Evolutionary conservation across 2,888 invertebrate genomes (phyloP).

Genomic region (Parasteatoda lunata): DNA sequence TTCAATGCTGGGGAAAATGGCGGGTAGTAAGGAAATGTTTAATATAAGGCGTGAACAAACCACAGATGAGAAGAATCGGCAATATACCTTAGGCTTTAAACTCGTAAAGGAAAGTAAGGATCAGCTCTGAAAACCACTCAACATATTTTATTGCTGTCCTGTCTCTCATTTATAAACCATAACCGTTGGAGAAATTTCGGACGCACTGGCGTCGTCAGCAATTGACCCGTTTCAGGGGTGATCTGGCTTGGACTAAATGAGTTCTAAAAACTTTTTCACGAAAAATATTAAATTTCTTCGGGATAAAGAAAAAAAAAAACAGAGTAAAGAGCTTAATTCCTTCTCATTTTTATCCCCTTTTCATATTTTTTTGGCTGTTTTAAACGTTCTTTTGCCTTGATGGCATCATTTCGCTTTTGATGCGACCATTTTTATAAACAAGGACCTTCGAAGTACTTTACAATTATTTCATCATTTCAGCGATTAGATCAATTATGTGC

Average conservation of each 20-base stretch:
- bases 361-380: constrained; percentile 34
- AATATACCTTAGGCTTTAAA: constrained; percentile 56
- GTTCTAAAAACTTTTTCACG: constrained; percentile 50
- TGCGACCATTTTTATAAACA: constrained; percentile 37
- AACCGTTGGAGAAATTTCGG: constrained; percentile 56
- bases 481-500: constrained; percentile 3
- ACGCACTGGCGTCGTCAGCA: constrained; percentile 53
- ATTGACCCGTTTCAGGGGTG: constrained; percentile 54
- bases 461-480: constrained; percentile 36
- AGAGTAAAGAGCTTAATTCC: constrained; percentile 52
- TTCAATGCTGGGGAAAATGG: constrained; percentile 35
- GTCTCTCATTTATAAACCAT: constrained; percentile 62
- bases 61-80: constrained; percentile 36
- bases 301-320: constrained; percentile 21
- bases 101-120: constrained; percentile 54
- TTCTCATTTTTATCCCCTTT: constrained; percentile 1
- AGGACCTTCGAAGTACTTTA: constrained; percentile 20
- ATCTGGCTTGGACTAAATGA: constrained; percentile 48
- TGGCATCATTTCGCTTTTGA: constrained; percentile 47
- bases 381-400: constrained; percentile 31
- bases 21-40: constrained; percentile 46
- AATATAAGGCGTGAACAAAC: constrained; percentile 61
- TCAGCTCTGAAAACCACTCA: constrained; percentile 49
- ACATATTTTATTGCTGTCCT: constrained; percentile 65
- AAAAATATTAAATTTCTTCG: constrained; percentile 66